Percentiles rank a stretch among this genome's conserved stretches.
Evolutionary conservation across 2,888 invertebrate species (phyloP).

Genomic region (Amphipyra berbera): DNA sequence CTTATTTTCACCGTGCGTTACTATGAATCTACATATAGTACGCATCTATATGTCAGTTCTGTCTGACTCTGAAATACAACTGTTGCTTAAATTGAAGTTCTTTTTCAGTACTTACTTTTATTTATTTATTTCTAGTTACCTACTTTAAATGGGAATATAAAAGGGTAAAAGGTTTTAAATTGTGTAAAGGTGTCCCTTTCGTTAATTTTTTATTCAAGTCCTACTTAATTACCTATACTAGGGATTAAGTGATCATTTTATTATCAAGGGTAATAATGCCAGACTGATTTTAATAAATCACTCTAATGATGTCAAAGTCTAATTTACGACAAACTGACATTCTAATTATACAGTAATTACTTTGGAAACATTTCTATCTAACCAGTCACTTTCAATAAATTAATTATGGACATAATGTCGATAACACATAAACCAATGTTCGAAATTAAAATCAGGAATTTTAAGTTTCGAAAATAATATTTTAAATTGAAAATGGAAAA

Average conservation of each 20-base stretch:
- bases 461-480: slow-evolving; percentile 42
- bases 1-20: slow-evolving; percentile 77
- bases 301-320: slow-evolving; percentile 9
- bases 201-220: neutral
- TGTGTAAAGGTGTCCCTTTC: neutral
- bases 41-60: slow-evolving; percentile 18
- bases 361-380: slow-evolving; percentile 10
- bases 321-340: slow-evolving; percentile 8
- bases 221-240: neutral
- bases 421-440: slow-evolving; percentile 6
- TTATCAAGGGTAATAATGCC: neutral
- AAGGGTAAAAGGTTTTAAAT: neutral
- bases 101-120: neutral
- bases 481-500: slow-evolving; percentile 65
- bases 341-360: slow-evolving; percentile 25
- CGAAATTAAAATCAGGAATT: slow-evolving; percentile 13
- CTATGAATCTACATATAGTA: slow-evolving; percentile 53
- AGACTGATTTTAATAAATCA: neutral
- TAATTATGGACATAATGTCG: slow-evolving; percentile 10
- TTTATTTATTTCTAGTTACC: neutral
- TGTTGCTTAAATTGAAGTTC: slow-evolving; percentile 27
- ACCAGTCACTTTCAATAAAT: slow-evolving; percentile 4
- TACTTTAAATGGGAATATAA: neutral
- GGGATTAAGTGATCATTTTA: slow-evolving; percentile 5
- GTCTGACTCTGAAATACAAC: slow-evolving; percentile 38